A percentile compares a stretch with the other conserved stretches of the same genome.
These are phyloP conservation scores for Thaleichthys pacificus DNA, from an alignment of 2,797 vertebrate species.

Conservation along the genomic window DNA sequence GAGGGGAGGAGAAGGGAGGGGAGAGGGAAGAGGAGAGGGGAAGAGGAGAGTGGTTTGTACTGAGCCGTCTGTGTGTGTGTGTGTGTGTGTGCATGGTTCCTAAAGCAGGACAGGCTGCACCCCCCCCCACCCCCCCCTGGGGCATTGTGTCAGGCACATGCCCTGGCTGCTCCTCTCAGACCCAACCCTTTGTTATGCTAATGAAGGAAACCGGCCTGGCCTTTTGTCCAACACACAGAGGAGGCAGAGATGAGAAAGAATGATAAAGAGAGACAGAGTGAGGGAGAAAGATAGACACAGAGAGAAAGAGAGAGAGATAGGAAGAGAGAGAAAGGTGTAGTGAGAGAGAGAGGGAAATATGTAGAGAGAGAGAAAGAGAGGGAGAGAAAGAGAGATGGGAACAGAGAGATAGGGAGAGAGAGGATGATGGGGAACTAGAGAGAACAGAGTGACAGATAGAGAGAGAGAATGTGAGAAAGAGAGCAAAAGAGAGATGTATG, in stretches of 20 bases:
- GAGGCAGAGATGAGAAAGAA: conserved; percentile 37
- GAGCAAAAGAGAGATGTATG: conserved; percentile 8
- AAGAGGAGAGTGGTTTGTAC: neutral
- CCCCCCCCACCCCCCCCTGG: conserved; percentile 29
- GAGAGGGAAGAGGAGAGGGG: conserved; percentile 13
- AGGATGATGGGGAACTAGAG: conserved; percentile 12
- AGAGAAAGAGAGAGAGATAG: conserved; percentile 9
- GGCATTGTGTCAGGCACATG: conserved; percentile 69
- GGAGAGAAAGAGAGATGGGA: neutral
- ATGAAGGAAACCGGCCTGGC: conserved; percentile 68
- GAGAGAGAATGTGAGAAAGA: neutral
- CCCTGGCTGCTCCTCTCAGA: conserved; percentile 63
- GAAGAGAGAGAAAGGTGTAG: conserved; percentile 10
- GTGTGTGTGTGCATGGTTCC: conserved; percentile 16
- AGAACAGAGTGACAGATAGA: conserved; percentile 8
- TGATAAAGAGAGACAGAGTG: conserved; percentile 19
- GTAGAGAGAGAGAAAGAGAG: neutral
- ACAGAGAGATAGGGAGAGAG: neutral
- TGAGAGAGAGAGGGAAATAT: neutral
- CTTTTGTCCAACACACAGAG: conserved; percentile 68
- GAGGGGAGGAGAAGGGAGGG: conserved; percentile 1
- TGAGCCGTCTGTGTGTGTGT: conserved; percentile 2
- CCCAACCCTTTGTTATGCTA: conserved; percentile 85
- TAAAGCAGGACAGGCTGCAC: neutral
- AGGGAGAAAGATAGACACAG: neutral